Evolutionary conservation across 2,797 vertebrate species (phyloP), one percentile per base, ranked within the genome.

Genomic region (Leuciscus waleckii): DNA sequence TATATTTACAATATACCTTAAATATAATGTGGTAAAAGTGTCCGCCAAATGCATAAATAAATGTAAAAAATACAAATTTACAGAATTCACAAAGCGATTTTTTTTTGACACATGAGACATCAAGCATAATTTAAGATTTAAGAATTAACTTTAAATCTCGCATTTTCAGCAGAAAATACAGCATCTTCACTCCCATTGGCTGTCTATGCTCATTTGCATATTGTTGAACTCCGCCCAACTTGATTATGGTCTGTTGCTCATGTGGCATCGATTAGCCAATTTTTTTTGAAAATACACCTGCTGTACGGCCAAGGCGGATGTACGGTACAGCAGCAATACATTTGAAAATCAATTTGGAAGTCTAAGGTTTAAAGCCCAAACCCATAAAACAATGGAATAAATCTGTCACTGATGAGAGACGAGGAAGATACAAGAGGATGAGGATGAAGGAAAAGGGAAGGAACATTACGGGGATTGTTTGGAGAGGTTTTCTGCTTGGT

Each of bases 401-500:
- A 51, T 71, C 6, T 29, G 14, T 51, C 58, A 70, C 35, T 69
- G 75, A 76, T 70, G 26, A 76, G 49, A 68, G 9, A 79, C 61
- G 6, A 51, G 13, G 71, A 19, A 56, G 58, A 74, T 16, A 54
- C 79, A 71, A 71, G 23, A 86, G 76, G 80, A 87, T 29, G 82
- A 46, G 63, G 82, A 32, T 89, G 4, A 81, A 91, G 75, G 82
- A 83, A 37, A 88, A 46, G 86, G 90, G 91, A 11, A 91, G 94
- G 91, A 92, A 93, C 92, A 94, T 97, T 97, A 97, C 94, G 87
- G 93, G 95, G 94, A 92, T 93, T 95, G 94, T 93, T 95, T 83
- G 95, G 93, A 93, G 95, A 88, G 2, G 92, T 90, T 94, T 96
- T 95, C 94, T 94, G 94, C 93, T 94, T 92, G 92, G 92, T 91